Base-by-base conservation (phyloP, 2,113 vertebrate species). In the Halcyon senegalensis region DNA sequence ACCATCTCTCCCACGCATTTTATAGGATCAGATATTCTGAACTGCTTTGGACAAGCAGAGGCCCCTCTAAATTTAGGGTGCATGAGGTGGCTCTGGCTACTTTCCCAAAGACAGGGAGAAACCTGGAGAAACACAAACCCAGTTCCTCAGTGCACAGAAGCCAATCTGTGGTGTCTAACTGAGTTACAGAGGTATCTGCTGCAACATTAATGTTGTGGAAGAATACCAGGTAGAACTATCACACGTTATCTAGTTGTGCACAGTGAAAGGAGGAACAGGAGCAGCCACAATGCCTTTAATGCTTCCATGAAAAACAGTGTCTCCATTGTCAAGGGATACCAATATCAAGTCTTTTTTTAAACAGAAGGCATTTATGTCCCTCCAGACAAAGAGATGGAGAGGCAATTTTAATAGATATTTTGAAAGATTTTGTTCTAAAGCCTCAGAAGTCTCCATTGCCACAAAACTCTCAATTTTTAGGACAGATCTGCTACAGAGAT, bases 11-110 rank as follows among this genome's bases (percentile, higher is more conserved):
- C 16, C 89, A 44, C 66, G 63, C n/a, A 43, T 84, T 93, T 96
- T 95, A 84, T 58, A 67, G 33, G 64, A 74, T 69, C 25, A 93
- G 63, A 87, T 89, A 69, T 73, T 92, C 77, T 60, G 51, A 87
- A 74, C 77, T 35, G 43, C 39, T 95, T 81, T 85, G 73, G 56
- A 80, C 19, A 79, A 91, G 56, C 21, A 94, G 66, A 94, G n/a
- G 56, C 39, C 58, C 31, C 44, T 92, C 87, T 90, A 63, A 92
- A 90, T 88, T 89, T 87, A 63, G 91, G 84, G 73, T 86, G 48
- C 78, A 28, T 75, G 84, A 91, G 67, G 91, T 90, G 89, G 67
- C 67, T 63, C 75, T 97, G 96, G 87, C 87, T 73, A 30, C 56
- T 91, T 87, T 88, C 88, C 87, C 53, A 81, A 91, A 90, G 31